A percentile compares a stretch with the other conserved stretches of the same genome.
phyloP scores from a whole-genome alignment of 2,888 invertebrate genomes.

The Callyntrura guangdongensis region DNA sequence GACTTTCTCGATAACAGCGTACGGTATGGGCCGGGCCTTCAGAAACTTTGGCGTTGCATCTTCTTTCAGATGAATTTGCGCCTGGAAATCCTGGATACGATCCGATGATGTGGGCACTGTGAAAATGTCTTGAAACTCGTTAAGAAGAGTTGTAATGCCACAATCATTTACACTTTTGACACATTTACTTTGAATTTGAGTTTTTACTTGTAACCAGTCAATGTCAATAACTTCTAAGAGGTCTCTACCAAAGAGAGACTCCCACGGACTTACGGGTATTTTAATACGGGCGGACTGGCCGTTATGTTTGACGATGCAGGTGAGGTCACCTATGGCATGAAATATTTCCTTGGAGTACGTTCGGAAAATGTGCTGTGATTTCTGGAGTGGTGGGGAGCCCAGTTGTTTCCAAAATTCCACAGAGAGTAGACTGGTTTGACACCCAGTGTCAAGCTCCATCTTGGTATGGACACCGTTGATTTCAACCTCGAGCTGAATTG shows the following conservation, averaged over 20 bases:
- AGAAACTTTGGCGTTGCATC: slow-evolving; percentile 84
- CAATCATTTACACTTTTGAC: not conserved
- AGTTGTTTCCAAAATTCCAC: slow-evolving; percentile 21
- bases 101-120: slow-evolving; percentile 30
- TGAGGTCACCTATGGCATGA: not conserved
- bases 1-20: slow-evolving; percentile 84
- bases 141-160: not conserved
- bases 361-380: not conserved
- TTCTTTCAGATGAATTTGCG: slow-evolving; percentile 82
- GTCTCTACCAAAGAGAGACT: slow-evolving; percentile 75
- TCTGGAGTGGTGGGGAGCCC: not conserved
- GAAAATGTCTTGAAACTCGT: slow-evolving; percentile 72
- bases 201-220: slow-evolving; percentile 64
- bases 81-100: slow-evolving; percentile 79
- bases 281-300: not conserved
- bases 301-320: not conserved
- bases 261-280: slow-evolving; percentile 50
- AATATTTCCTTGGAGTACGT: slow-evolving; percentile 28
- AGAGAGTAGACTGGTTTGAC: slow-evolving; percentile 42
- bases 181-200: not conserved
- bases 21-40: slow-evolving; percentile 84
- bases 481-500: not conserved
- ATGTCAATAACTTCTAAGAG: slow-evolving; percentile 60
- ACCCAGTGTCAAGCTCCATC: slow-evolving; percentile 70
- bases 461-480: slow-evolving; percentile 47